Evolutionary conservation across 2,797 vertebrate genomes (phyloP).

Genomic region (Girardinus metallicus): DNA sequence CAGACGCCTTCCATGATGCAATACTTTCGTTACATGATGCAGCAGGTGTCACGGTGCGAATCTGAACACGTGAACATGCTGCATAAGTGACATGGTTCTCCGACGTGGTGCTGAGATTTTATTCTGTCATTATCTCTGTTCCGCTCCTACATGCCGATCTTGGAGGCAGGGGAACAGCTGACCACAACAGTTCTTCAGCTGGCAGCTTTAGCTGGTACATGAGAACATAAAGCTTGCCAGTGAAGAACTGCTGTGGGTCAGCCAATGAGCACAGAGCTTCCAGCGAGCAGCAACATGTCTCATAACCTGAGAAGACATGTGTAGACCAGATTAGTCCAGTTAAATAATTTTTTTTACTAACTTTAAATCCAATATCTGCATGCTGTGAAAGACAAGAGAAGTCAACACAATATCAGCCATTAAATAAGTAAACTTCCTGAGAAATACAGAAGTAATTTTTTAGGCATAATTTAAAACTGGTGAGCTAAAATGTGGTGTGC

Average conservation of each 20-base stretch:
- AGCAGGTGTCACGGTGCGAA: conserved; percentile 73
- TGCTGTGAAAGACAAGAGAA: conserved; percentile 9
- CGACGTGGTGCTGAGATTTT: not conserved
- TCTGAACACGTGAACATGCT: conserved; percentile 72
- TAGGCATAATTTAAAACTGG: conserved; percentile 11
- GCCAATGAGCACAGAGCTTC: conserved; percentile 79
- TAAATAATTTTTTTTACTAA: not conserved
- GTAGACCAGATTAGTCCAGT: conserved; percentile 3
- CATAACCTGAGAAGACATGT: conserved; percentile 23
- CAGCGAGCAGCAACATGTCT: not conserved
- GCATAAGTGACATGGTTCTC: conserved; percentile 71
- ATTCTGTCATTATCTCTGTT: conserved; percentile 7
- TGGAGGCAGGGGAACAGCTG: conserved; percentile 84
- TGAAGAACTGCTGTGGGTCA: conserved; percentile 99
- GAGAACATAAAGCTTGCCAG: conserved; percentile 99
- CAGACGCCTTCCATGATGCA: conserved; percentile 51
- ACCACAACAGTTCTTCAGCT: conserved; percentile 99
- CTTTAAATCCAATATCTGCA: conserved; percentile 2
- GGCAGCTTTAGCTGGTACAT: conserved; percentile 99
- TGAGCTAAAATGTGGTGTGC: not conserved
- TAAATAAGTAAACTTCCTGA: conserved; percentile 14
- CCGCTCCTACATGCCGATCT: conserved; percentile 15
- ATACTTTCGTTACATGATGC: conserved; percentile 74
- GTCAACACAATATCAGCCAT: conserved; percentile 5
- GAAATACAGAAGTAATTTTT: not conserved